A percentile compares a stretch with the other conserved stretches of the same genome.
phyloP scores from a whole-genome alignment of 2,797 vertebrate species.

The Silurus aristotelis region DNA sequence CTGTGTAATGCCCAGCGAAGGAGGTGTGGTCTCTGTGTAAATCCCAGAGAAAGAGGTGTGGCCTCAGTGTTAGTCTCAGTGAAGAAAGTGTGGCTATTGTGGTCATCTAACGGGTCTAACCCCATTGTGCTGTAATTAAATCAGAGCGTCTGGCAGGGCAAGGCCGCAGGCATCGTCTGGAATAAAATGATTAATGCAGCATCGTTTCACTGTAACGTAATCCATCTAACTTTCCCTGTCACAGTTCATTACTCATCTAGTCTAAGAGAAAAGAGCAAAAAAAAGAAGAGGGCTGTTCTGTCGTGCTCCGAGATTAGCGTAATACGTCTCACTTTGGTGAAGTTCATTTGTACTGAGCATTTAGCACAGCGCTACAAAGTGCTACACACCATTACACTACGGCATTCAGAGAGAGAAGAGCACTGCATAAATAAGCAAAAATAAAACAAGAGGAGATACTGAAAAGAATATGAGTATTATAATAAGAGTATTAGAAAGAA shows the following conservation, averaged over 20 bases:
- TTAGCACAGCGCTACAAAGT: neutral
- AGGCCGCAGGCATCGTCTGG: neutral
- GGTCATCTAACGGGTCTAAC: neutral
- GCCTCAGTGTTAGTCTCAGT: neutral
- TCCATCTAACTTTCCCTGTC: neutral
- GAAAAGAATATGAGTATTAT: too few species aligned
- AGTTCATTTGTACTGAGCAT: neutral
- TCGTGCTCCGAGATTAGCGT: neutral
- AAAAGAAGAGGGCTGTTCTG: neutral
- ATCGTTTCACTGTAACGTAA: neutral
- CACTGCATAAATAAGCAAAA: neutral
- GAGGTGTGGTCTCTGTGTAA: neutral
- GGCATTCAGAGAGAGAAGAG: neutral
- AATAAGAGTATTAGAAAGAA: neutral
- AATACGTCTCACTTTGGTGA: neutral
- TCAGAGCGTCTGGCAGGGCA: neutral
- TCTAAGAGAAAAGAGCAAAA: neutral
- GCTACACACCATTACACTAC: neutral
- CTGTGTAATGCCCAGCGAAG: neutral
- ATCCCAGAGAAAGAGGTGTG: neutral
- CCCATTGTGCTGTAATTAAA: neutral
- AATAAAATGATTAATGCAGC: constrained; percentile 3
- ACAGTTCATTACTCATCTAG: neutral
- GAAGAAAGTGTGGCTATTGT: too few species aligned
- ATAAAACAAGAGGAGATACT: too few species aligned